These are phyloP conservation scores for Amblyopsis hoosieri DNA, from an alignment of 2,797 vertebrate species.

Conservation along the genomic window DNA sequence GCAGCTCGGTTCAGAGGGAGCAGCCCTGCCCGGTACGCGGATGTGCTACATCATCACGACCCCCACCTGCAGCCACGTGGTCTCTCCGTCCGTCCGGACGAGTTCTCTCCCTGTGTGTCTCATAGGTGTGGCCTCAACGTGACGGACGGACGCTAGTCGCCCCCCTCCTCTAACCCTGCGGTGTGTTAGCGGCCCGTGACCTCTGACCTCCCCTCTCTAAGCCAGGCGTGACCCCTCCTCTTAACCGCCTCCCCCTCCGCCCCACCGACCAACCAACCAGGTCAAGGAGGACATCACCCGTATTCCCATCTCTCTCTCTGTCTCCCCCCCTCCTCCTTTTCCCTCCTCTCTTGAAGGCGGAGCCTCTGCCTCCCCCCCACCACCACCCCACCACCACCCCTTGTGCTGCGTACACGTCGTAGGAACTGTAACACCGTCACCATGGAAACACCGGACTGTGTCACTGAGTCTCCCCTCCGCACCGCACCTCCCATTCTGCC, in stretches of 20 bases:
- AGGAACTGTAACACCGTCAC: constrained; percentile 27
- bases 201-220: constrained; percentile 26
- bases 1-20: no score
- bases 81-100: constrained; percentile 6
- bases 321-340: neutral
- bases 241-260: constrained; percentile 12
- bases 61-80: neutral
- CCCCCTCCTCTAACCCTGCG: constrained; percentile 40
- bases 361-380: constrained; percentile 9
- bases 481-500: constrained; percentile 26
- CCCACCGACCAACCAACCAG: constrained; percentile 18
- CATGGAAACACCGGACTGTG: constrained; percentile 7
- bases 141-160: constrained; percentile 32
- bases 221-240: constrained; percentile 39
- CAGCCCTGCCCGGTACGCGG: neutral
- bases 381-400: constrained; percentile 17
- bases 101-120: constrained; percentile 52
- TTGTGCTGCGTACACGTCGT: constrained; percentile 47
- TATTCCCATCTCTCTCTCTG: constrained; percentile 12
- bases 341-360: constrained; percentile 23
- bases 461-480: constrained; percentile 30
- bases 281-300: constrained; percentile 36
- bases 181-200: constrained; percentile 39
- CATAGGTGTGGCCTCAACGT: constrained; percentile 48
- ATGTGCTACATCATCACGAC: constrained; percentile 2